phyloP scores from a whole-genome alignment of 2,888 invertebrate species.

The Amblyteles armatorius region DNA sequence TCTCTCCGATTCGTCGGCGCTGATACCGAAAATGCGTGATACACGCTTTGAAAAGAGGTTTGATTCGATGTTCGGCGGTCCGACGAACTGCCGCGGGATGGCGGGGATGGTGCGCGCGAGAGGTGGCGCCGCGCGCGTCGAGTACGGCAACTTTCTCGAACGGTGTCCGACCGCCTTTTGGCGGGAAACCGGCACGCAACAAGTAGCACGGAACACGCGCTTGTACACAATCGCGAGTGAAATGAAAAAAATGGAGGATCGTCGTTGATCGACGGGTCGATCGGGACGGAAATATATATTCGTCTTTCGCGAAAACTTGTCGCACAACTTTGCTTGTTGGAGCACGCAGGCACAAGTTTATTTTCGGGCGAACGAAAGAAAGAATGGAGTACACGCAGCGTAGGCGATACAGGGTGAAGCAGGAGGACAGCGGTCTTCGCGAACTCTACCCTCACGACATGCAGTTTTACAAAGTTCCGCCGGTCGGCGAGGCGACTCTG shows the following conservation, averaged over 20 bases:
- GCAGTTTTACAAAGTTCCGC: slow-evolving; percentile 92
- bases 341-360: neutral
- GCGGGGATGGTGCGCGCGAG: neutral
- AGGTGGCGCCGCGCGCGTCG: slow-evolving; percentile 6
- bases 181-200: slow-evolving; percentile 39
- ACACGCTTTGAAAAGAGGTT: slow-evolving; percentile 22
- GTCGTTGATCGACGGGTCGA: slow-evolving; percentile 19
- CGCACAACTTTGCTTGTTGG: neutral
- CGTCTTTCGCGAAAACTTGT: neutral
- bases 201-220: neutral
- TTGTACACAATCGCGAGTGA: neutral
- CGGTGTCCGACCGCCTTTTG: slow-evolving; percentile 6
- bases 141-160: neutral
- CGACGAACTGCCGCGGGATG: neutral
- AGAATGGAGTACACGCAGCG: slow-evolving; percentile 66
- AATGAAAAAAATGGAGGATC: slow-evolving; percentile 25
- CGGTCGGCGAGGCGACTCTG: slow-evolving; percentile 90
- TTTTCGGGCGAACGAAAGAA: neutral
- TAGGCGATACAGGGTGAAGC: slow-evolving; percentile 57
- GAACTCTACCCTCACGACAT: slow-evolving; percentile 88
- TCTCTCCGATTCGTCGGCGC: slow-evolving; percentile 34
- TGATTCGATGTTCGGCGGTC: neutral
- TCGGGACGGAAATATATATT: neutral
- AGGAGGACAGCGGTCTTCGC: slow-evolving; percentile 81
- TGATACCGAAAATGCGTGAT: slow-evolving; percentile 40